Conservation (phyloP, 2,888 invertebrate genomes). For the Pristionchus mayeri region DNA sequence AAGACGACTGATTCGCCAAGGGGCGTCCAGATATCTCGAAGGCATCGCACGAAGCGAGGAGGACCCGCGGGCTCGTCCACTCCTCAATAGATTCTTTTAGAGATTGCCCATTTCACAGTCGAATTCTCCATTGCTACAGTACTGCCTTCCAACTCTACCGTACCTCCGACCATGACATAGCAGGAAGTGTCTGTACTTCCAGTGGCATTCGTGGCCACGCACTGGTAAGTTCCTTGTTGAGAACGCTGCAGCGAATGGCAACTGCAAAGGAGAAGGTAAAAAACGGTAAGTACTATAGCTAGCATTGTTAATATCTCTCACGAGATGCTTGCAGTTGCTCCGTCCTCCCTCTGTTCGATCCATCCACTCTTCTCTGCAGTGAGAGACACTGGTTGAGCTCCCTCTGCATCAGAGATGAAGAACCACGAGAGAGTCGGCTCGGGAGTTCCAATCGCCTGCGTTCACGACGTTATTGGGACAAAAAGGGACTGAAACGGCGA, state of each 20-base stretch:
- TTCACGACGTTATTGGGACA: too few relatives aligned
- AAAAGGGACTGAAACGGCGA: too few relatives aligned
- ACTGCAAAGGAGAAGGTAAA: background rate
- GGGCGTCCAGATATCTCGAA: slow-evolving; percentile 70
- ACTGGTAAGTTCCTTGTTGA: slow-evolving; percentile 53
- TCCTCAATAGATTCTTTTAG: slow-evolving; percentile 45
- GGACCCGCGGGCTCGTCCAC: slow-evolving; percentile 68
- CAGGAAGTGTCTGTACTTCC: slow-evolving; percentile 67
- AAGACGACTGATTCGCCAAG: slow-evolving; percentile 64
- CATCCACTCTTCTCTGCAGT: slow-evolving; percentile 55
- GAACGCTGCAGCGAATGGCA: slow-evolving; percentile 32
- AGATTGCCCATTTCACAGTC: too few relatives aligned
- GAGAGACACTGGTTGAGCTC: slow-evolving; percentile 45
- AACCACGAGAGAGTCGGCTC: slow-evolving; percentile 69
- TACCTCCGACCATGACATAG: slow-evolving; percentile 67
- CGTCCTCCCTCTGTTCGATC: slow-evolving; percentile 63
- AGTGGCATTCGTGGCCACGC: slow-evolving; percentile 67
- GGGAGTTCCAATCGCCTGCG: slow-evolving; percentile 56
- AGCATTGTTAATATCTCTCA: background rate
- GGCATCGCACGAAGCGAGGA: slow-evolving; percentile 71
- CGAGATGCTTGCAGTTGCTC: slow-evolving; percentile 11
- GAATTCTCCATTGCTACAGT: too few relatives aligned
- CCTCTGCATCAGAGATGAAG: slow-evolving; percentile 63
- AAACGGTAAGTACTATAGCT: background rate
- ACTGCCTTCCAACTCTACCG: too few relatives aligned